These are phyloP conservation scores for Nothocercus julius DNA, from an alignment of 2,113 vertebrate genomes.

Conservation along the genomic window DNA sequence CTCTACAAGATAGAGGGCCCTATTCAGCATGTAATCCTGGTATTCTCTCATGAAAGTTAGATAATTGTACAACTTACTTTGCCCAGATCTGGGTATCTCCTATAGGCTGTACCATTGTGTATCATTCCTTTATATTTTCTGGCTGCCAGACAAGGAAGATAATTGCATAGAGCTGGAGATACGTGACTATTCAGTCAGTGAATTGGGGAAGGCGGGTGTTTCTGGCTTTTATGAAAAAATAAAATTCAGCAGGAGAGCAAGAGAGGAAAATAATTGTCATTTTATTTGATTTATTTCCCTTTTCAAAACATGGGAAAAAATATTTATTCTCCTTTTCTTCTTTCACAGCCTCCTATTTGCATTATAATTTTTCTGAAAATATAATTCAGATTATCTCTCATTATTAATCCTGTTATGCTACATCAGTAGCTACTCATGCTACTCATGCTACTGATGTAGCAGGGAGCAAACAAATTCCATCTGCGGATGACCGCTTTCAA, in stretches of 20 bases:
- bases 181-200: background rate
- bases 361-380: background rate
- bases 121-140: background rate
- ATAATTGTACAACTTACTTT: background rate
- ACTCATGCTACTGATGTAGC: background rate
- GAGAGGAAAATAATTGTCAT: background rate
- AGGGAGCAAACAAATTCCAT: background rate
- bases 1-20: background rate
- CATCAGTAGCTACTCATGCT: no score
- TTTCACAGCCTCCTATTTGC: background rate
- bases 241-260: background rate
- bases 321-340: background rate
- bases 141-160: background rate
- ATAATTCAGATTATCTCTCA: background rate
- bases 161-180: background rate
- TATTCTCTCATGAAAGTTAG: background rate
- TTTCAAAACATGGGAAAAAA: background rate
- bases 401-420: background rate
- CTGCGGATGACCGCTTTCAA: background rate
- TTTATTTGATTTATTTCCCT: background rate
- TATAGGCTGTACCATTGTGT: background rate
- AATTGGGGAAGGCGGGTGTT: rapidly evolving
- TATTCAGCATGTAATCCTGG: background rate
- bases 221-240: background rate
- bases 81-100: background rate